A percentile compares a stretch with the other conserved stretches of the same genome.
Evolutionary conservation across 2,797 vertebrate species (phyloP).

Genomic region (Rhyacichthys aspro): DNA sequence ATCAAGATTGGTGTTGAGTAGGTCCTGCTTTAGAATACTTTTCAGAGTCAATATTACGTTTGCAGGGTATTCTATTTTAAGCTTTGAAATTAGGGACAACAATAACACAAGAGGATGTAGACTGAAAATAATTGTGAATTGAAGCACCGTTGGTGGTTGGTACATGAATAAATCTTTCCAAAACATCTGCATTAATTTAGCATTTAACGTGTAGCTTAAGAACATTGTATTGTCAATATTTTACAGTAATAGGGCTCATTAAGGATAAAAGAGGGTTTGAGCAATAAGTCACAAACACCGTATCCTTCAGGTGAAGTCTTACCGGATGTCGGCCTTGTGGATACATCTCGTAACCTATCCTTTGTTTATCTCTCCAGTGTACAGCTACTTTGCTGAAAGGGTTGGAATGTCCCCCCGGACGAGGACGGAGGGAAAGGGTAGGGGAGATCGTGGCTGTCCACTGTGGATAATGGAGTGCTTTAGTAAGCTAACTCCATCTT

Average conservation of each 20-base stretch:
- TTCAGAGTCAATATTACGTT: slow-evolving; percentile 33
- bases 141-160: slow-evolving; percentile 35
- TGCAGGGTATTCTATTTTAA: slow-evolving; percentile 52
- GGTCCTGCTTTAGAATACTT: slow-evolving; percentile 34
- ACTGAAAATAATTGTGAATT: slow-evolving; percentile 42
- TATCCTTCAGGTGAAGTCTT: slow-evolving; percentile 74
- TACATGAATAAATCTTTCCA: not conserved
- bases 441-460: slow-evolving; percentile 62
- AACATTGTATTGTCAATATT: slow-evolving; percentile 34
- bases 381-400: slow-evolving; percentile 68
- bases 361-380: slow-evolving; percentile 78
- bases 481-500: slow-evolving; percentile 37
- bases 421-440: slow-evolving; percentile 12
- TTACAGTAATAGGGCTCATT: slow-evolving; percentile 43
- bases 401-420: slow-evolving; percentile 65
- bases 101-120: slow-evolving; percentile 49
- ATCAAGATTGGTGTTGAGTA: slow-evolving; percentile 10
- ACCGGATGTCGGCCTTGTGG: slow-evolving; percentile 92
- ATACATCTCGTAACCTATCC: slow-evolving; percentile 85
- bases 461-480: slow-evolving; percentile 67
- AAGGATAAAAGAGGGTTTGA: slow-evolving; percentile 15
- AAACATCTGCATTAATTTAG: slow-evolving; percentile 60
- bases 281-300: too few relatives aligned
- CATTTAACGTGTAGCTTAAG: slow-evolving; percentile 44
- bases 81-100: slow-evolving; percentile 37